Evolutionary conservation across 2,113 vertebrate genomes (phyloP).

Genomic region (Cynocephalus volans): DNA sequence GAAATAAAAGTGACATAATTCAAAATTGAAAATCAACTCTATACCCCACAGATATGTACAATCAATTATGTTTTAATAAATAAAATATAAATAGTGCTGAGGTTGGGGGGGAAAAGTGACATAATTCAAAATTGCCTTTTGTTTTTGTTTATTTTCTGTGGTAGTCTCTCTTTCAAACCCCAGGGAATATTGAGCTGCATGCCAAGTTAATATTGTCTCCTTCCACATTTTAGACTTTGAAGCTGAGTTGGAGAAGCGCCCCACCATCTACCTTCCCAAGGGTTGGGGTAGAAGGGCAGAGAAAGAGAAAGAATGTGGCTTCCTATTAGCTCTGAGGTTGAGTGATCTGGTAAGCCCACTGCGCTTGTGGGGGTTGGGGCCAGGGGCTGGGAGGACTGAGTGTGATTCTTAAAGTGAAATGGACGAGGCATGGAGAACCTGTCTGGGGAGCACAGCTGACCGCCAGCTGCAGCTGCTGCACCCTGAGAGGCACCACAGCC

Average conservation of each 20-base stretch:
- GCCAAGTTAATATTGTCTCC: background rate
- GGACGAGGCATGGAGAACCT: background rate
- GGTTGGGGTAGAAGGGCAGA: background rate
- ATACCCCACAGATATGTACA: too few relatives aligned
- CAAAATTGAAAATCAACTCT: background rate
- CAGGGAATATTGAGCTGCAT: background rate
- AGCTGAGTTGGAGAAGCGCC: background rate
- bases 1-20: background rate
- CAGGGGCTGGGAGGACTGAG: too few relatives aligned
- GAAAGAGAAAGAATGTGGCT: background rate
- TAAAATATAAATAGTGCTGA: too few relatives aligned
- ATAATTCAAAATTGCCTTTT: background rate
- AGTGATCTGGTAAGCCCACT: background rate
- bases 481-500: background rate
- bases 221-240: background rate
- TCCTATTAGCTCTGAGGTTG: background rate
- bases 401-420: too few relatives aligned
- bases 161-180: background rate
- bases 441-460: background rate
- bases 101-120: too few relatives aligned
- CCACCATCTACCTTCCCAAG: background rate
- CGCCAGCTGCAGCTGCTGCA: background rate
- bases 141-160: background rate
- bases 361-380: too few relatives aligned
- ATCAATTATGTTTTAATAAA: too few relatives aligned